Evolutionary conservation across 2,888 invertebrate species (phyloP), one percentile per base, ranked within the genome.

Genomic region (Eupithecia subumbrata): DNA sequence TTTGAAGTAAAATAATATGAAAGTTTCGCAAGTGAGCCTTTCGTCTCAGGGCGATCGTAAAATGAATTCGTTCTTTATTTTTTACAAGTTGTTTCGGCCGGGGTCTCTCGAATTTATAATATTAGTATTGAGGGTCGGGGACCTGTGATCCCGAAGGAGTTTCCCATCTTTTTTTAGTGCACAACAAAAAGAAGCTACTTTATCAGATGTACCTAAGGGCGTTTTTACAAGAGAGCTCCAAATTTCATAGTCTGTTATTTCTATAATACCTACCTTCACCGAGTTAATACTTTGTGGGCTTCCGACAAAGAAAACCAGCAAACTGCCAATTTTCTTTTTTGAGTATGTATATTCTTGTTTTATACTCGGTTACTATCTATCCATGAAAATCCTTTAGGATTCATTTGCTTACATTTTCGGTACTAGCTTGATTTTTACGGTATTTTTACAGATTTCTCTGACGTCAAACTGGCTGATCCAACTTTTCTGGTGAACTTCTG

Each of bases 1-100:
- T n/a, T 67, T 37, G 18, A 40, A 67, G 11, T 40, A n/a, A n/a
- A 60, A 37, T 67, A n/a, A 5, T 34, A 67, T 40, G 5, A 37
- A 67, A 12, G n/a, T n/a, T n/a, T 66, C n/a, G n/a, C 37, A n/a
- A 67, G n/a, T 12, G 18, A n/a, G 22, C 12, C 9, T 12, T 11
- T 67, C 22, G 34, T 40, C 66, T 67, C 66, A 67, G 34, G 34
- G 34, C 3, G 18, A 34, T 34, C 64, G 64, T 64, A 64, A 64
- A 67, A 40, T 67, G 67, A 67, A 67, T 40, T 67, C n/a, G 40
- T 71, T 30, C 66, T 70, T 8, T 52, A 9, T 60, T 60, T 60
- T 60, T 25, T 25, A 60, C 12, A 60, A 60, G 25, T 60, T 60
- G 60, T 12, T 60, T 60, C 52, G 60, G 22, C 60, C 25, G 60